Conservation (phyloP, 2,888 invertebrate species). For the Doris montereyensis region DNA sequence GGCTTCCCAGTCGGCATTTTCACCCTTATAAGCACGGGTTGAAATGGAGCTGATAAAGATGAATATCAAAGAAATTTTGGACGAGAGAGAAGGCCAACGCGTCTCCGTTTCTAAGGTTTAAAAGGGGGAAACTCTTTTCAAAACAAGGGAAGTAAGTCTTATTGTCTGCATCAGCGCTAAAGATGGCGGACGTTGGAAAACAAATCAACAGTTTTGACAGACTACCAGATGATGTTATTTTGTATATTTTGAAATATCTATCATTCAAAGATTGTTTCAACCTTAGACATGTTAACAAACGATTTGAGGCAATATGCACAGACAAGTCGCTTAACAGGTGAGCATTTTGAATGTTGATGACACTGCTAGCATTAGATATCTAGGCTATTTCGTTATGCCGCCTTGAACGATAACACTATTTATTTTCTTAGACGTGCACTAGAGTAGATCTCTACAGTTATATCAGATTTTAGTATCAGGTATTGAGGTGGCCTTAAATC, state of each 20-base stretch:
- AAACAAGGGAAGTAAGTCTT: constrained; percentile 31
- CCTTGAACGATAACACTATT: not conserved
- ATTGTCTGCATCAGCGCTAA: constrained; percentile 33
- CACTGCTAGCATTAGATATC: not conserved
- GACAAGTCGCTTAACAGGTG: constrained; percentile 30
- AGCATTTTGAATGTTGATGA: constrained; percentile 28
- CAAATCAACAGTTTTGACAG: constrained; percentile 41
- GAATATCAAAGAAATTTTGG: too few relatives aligned
- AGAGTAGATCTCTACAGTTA: not conserved
- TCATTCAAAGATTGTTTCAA: constrained; percentile 35
- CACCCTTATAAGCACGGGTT: too few relatives aligned
- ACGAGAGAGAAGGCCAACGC: too few relatives aligned
- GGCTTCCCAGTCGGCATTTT: too few relatives aligned
- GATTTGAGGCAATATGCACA: constrained; percentile 38
- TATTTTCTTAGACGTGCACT: not conserved
- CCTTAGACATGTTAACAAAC: constrained; percentile 34
- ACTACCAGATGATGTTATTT: constrained; percentile 58
- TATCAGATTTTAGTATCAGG: not conserved
- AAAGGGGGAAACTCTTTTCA: not conserved
- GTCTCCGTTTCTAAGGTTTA: not conserved
- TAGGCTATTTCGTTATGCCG: not conserved
- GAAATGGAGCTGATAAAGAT: too few relatives aligned
- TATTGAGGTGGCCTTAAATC: not conserved
- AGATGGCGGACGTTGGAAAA: constrained; percentile 40
- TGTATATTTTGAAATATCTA: constrained; percentile 55